Evolutionary conservation across 2,888 invertebrate species (phyloP).

Genomic region (Chloroclysta siterata): DNA sequence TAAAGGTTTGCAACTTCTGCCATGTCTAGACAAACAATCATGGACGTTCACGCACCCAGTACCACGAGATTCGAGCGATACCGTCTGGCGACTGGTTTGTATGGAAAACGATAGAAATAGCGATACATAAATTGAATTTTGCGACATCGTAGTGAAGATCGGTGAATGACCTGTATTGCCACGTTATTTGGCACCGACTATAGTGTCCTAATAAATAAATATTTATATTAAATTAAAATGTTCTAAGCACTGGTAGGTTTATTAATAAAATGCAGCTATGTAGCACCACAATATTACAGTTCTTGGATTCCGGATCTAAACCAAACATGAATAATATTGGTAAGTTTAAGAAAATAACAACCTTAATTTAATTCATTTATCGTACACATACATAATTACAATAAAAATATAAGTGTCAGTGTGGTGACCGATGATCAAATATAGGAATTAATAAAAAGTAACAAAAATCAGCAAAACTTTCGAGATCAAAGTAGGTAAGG

Average conservation of each 20-base stretch:
- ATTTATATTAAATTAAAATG: background rate
- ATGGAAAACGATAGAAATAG: no score
- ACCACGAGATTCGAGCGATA: no score
- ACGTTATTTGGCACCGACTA: no score
- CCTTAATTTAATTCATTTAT: background rate
- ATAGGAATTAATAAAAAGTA: background rate
- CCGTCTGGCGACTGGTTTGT: no score
- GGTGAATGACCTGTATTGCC: no score
- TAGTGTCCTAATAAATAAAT: background rate
- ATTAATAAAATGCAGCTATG: constrained; percentile 15
- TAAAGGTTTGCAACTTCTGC: no score
- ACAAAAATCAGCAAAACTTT: constrained; percentile 3
- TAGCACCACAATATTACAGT: constrained; percentile 29
- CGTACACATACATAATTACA: background rate
- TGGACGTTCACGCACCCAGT: no score
- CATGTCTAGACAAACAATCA: no score
- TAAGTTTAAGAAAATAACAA: background rate
- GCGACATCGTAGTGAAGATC: no score
- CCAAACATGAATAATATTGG: background rate
- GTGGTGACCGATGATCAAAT: background rate
- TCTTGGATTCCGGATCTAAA: constrained; percentile 6
- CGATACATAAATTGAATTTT: no score
- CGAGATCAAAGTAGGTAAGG: constrained; percentile 18
- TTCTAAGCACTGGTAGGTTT: constrained; percentile 3
- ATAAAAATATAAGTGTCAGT: background rate